Evolutionary conservation across 2,888 invertebrate genomes (phyloP).

Genomic region (Torymus auratus): DNA sequence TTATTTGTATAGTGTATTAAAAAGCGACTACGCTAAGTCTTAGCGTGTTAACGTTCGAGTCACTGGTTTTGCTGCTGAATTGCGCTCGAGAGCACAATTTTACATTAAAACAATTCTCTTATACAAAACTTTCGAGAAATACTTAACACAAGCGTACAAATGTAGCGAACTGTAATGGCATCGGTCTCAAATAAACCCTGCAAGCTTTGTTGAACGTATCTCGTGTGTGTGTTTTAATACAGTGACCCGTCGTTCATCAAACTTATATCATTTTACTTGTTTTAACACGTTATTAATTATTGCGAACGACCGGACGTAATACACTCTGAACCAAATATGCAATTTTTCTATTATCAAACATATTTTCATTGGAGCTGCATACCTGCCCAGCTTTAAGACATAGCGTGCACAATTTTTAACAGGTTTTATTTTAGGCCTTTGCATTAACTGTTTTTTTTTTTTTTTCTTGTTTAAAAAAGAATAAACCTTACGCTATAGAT

Average conservation of each 20-base stretch:
- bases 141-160: slow-evolving; percentile 42
- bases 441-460: slow-evolving; percentile 28
- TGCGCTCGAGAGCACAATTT: slow-evolving; percentile 37
- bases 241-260: slow-evolving; percentile 17
- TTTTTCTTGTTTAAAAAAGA: slow-evolving; percentile 34
- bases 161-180: slow-evolving; percentile 34
- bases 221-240: slow-evolving; percentile 27
- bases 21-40: slow-evolving; percentile 33
- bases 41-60: slow-evolving; percentile 15
- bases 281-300: background rate
- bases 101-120: slow-evolving; percentile 25
- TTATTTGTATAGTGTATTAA: slow-evolving; percentile 20
- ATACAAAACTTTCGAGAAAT: slow-evolving; percentile 43
- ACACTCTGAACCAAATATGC: background rate
- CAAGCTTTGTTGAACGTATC: slow-evolving; percentile 34
- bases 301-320: slow-evolving; percentile 15
- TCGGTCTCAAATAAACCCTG: slow-evolving; percentile 41
- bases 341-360: slow-evolving; percentile 26
- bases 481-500: slow-evolving; percentile 52
- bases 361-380: slow-evolving; percentile 2
- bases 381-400: slow-evolving; percentile 15
- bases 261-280: background rate
- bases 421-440: slow-evolving; percentile 38
- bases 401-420: slow-evolving; percentile 16
- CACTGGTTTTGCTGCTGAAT: slow-evolving; percentile 16